Evolutionary conservation across 2,797 vertebrate genomes (phyloP), one percentile per base, ranked within the genome.

Genomic region (Chromis chromis): DNA sequence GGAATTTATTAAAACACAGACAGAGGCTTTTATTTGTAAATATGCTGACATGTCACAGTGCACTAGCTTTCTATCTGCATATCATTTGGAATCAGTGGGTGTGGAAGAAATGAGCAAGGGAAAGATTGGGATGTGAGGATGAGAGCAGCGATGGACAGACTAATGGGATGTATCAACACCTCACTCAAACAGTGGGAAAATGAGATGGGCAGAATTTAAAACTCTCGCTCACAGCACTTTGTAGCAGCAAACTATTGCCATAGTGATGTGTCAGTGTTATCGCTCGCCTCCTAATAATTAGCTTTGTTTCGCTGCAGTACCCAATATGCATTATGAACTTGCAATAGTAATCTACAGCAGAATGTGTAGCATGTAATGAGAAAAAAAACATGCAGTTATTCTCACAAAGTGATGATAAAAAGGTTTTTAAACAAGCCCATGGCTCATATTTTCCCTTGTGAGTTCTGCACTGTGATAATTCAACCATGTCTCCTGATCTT

Each of bases 231-330:
- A 3, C 79, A 83, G 87, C 84, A 79, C 70, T 89, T 85, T 81
- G 74, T 69, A 10, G 53, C 76, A 42, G 77, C 58, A 55, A 28
- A 54, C 65, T 82, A 65, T 64, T 55, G 57, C 75, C 81, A 83
- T 78, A 82, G 85, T 82, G 80, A 91, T 83, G 84, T 88, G 87
- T 91, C 91, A 88, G 85, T 83, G 78, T 88, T 91, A 86, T 89
- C 72, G n/a, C 65, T 67, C 9, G 74, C 85, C 77, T 83, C 39
- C 80, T 74, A 84, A 84, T 92, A 87, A 91, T 91, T 90, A 88
- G 84, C 87, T 88, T 87, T 84, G 83, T 89, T 79, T 79, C 50
- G 53, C 87, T 66, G 74, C 84, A 52, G 70, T 72, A 59, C 53
- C 61, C 78, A 56, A 70, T 58, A 55, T 85, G 74, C 83, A 81